Percentiles rank a stretch among this genome's conserved stretches.
Conservation (phyloP, 2,888 invertebrate genomes). For the Agrotis clavis region DNA sequence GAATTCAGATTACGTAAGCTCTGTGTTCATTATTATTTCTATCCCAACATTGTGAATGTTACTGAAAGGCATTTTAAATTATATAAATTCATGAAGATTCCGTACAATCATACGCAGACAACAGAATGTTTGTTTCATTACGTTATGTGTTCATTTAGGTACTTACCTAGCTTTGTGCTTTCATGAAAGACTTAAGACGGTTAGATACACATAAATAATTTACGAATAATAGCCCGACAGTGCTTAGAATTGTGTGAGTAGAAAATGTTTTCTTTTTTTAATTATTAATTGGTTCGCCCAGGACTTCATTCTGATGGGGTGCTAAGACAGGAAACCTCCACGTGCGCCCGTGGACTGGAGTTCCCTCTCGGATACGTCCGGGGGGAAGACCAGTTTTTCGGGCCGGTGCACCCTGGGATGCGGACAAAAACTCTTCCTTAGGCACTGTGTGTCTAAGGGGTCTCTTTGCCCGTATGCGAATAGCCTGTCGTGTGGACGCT, state of each 20-base stretch:
- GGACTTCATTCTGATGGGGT: too few relatives aligned
- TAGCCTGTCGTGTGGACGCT: too few relatives aligned
- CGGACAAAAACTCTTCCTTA: too few relatives aligned
- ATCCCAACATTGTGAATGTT: conserved; percentile 20
- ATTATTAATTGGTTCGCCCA: neutral
- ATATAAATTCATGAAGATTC: conserved; percentile 23
- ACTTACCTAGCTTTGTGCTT: conserved; percentile 10
- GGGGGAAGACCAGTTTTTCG: too few relatives aligned
- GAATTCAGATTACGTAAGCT: conserved; percentile 28
- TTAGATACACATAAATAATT: neutral
- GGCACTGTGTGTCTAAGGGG: too few relatives aligned
- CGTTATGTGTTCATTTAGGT: neutral
- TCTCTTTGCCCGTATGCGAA: too few relatives aligned
- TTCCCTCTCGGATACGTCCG: too few relatives aligned
- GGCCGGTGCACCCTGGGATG: too few relatives aligned
- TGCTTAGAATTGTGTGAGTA: neutral
- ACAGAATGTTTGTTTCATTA: conserved; percentile 15
- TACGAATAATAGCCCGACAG: neutral
- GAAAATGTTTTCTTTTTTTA: neutral
- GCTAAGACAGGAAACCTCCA: too few relatives aligned
- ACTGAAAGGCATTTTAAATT: conserved; percentile 20
- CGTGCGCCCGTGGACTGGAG: too few relatives aligned
- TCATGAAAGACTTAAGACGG: neutral
- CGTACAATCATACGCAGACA: neutral
- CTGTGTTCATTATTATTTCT: conserved; percentile 26